Conservation (phyloP, 37 sponge, comb jelly and placozoan genomes). For the Mnemiopsis leidyi region DNA sequence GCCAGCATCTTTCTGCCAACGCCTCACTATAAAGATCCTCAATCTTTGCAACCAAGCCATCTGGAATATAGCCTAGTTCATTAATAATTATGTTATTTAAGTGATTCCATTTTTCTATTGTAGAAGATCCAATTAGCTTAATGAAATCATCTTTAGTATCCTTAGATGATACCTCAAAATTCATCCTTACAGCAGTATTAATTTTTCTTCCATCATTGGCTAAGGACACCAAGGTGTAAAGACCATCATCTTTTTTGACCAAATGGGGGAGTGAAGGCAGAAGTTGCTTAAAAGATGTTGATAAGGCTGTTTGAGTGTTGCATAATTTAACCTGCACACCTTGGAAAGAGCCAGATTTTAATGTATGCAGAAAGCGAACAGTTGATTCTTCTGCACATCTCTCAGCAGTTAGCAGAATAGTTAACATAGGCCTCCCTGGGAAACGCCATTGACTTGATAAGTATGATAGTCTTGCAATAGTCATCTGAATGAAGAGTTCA, state of each 20-base stretch:
- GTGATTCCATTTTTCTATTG: background rate
- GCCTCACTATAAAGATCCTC: background rate
- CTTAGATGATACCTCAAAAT: too few species aligned
- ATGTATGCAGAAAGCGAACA: background rate
- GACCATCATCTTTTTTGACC: background rate
- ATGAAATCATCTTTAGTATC: background rate
- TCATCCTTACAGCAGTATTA: too few species aligned
- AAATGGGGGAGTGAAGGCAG: background rate
- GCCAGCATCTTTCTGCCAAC: background rate
- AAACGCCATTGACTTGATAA: conserved; percentile 10
- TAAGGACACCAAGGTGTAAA: background rate
- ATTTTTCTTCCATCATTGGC: too few species aligned
- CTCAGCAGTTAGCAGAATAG: background rate
- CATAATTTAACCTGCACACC: conserved; percentile 40
- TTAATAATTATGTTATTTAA: background rate
- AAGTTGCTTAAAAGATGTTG: background rate
- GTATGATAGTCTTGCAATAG: conserved; percentile 18
- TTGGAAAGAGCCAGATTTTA: conserved; percentile 16
- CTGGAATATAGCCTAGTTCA: background rate
- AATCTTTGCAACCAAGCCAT: background rate
- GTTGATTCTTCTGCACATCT: conserved; percentile 4
- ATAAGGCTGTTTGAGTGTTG: background rate
- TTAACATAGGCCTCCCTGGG: conserved; percentile 10
- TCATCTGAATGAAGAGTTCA: conserved; percentile 14
- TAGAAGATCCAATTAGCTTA: background rate